A percentile compares a stretch with the other conserved stretches of the same genome.
These are phyloP conservation scores for Epinephelus awoara DNA, from an alignment of 2,797 vertebrate genomes.

Conservation along the genomic window DNA sequence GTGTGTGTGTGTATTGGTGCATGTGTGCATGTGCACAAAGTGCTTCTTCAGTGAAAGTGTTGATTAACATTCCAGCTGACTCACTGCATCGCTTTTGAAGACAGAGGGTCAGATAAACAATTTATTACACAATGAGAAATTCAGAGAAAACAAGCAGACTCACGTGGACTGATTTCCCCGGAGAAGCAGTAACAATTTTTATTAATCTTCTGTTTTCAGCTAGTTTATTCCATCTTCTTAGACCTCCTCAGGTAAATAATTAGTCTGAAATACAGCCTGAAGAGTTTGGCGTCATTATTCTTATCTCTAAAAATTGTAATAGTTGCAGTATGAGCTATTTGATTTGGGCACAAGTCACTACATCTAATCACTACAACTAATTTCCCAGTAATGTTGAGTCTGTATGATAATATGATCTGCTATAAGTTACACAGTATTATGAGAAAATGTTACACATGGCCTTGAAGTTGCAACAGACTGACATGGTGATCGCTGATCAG, in stretches of 20 bases:
- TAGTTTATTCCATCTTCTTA: not conserved
- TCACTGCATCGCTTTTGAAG: conserved; percentile 22
- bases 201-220: not conserved
- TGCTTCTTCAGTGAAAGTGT: conserved; percentile 28
- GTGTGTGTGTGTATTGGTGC: conserved; percentile 10
- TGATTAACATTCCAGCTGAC: conserved; percentile 32
- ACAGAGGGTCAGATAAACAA: conserved; percentile 14
- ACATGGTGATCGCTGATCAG: not conserved
- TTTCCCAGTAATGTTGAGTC: not conserved
- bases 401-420: not conserved
- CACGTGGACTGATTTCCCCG: not conserved
- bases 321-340: not conserved
- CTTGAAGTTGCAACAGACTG: not conserved
- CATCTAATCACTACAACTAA: conserved; percentile 11
- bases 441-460: not conserved
- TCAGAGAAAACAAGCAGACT: not conserved
- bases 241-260: not conserved
- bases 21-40: not conserved
- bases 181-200: not conserved
- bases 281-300: not conserved
- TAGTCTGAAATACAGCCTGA: not conserved
- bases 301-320: not conserved
- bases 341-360: not conserved
- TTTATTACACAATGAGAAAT: conserved; percentile 19
- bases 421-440: not conserved